These are phyloP conservation scores for Cardiocondyla obscurior DNA, from an alignment of 1,140 invertebrate genomes.

Conservation along the genomic window DNA sequence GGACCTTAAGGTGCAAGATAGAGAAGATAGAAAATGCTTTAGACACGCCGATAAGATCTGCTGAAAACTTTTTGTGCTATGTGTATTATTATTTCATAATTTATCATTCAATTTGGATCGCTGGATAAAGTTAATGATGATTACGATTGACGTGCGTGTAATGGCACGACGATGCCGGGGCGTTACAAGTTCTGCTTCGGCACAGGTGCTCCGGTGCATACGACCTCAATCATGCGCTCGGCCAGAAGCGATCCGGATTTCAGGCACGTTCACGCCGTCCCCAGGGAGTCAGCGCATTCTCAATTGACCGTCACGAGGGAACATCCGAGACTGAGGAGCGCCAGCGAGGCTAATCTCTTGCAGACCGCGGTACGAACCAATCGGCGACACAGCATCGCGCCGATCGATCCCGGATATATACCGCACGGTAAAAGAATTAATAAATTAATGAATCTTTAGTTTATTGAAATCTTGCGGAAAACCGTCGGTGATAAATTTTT, in stretches of 20 bases:
- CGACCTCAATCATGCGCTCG: conserved; percentile 77
- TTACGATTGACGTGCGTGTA: background rate
- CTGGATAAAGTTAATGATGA: background rate
- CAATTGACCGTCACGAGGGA: conserved; percentile 80
- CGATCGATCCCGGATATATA: conserved; percentile 85
- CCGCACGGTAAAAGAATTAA: conserved; percentile 33
- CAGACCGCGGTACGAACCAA: conserved; percentile 82
- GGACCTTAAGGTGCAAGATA: too few relatives aligned
- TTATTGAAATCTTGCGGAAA: background rate
- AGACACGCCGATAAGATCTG: background rate
- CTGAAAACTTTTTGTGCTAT: background rate
- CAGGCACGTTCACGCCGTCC: conserved; percentile 82
- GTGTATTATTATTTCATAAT: background rate
- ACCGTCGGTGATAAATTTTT: background rate
- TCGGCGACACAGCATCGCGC: conserved; percentile 87
- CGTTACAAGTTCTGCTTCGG: background rate
- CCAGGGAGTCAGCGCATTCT: conserved; percentile 82
- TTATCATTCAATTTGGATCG: background rate
- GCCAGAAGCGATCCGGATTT: conserved; percentile 92
- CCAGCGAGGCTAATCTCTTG: conserved; percentile 91
- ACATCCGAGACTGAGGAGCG: conserved; percentile 85
- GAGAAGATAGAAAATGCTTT: too few relatives aligned
- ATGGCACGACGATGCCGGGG: too few relatives aligned
- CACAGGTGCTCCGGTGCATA: conserved; percentile 56
- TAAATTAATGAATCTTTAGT: too few relatives aligned